A percentile compares a stretch with the other conserved stretches of the same genome.
Evolutionary conservation across 2,113 vertebrate species (phyloP).

Genomic region (Nycticryphes semicollaris): DNA sequence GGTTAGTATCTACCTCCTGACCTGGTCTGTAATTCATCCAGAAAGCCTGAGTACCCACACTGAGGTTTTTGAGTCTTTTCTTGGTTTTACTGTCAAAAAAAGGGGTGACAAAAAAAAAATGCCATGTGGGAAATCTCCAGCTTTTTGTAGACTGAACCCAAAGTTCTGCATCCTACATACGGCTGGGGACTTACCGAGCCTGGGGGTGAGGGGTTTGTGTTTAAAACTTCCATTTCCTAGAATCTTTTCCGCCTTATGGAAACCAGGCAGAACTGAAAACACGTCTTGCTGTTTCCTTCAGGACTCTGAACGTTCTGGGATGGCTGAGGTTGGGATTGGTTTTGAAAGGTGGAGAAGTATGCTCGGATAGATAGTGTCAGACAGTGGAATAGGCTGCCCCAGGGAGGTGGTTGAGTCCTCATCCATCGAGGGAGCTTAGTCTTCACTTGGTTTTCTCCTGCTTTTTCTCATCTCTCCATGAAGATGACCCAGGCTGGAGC

Average conservation of each 20-base stretch:
- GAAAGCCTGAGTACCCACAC: not conserved
- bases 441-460: no score
- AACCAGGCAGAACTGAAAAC: not conserved
- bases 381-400: no score
- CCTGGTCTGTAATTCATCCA: not conserved
- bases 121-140: not conserved
- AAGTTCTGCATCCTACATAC: not conserved
- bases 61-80: not conserved
- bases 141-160: rapidly evolving
- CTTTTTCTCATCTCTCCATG: no score
- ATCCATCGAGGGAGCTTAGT: no score
- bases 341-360: not conserved
- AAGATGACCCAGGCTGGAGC: no score
- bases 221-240: not conserved
- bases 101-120: not conserved
- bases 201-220: rapidly evolving
- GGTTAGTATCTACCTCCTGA: not conserved
- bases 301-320: not conserved
- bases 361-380: no score
- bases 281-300: not conserved
- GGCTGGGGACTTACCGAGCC: not conserved
- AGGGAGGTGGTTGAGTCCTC: no score
- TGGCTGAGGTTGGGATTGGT: not conserved
- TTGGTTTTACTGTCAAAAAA: not conserved
- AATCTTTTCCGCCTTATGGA: not conserved